Conservation (phyloP, 2,113 vertebrate genomes). For the Microtus pennsylvanicus region DNA sequence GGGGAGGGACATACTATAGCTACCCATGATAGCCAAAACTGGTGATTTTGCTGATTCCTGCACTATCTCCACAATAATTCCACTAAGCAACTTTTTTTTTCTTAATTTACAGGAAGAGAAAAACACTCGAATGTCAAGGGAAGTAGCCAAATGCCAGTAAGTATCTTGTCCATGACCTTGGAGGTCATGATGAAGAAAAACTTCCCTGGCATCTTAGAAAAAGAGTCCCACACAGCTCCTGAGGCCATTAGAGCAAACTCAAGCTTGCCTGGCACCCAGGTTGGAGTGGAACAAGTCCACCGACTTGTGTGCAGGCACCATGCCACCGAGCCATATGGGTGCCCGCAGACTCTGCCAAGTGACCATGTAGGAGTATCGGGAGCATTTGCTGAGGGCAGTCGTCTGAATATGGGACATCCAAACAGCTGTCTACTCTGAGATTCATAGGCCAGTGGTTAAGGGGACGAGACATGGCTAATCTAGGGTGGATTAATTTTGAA, state of each 20-base stretch:
- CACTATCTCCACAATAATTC: background rate
- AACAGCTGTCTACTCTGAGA: constrained; percentile 87
- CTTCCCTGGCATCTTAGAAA: constrained; percentile 50
- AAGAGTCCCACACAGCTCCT: constrained; percentile 17
- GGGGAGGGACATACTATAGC: too few relatives aligned
- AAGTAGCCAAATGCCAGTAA: constrained; percentile 56
- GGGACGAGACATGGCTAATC: constrained; percentile 84
- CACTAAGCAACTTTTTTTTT: background rate
- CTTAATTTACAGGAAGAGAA: background rate
- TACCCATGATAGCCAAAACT: background rate
- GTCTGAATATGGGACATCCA: constrained; percentile 85
- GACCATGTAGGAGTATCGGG: constrained; percentile 87
- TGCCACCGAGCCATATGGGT: constrained; percentile 88
- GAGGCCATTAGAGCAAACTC: constrained; percentile 58
- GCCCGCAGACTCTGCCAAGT: constrained; percentile 82
- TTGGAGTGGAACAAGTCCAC: constrained; percentile 72
- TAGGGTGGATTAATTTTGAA: constrained; percentile 81
- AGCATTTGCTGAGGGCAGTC: constrained; percentile 87
- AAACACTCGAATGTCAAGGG: constrained; percentile 1
- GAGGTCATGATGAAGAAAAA: constrained; percentile 20
- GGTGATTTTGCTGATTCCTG: background rate
- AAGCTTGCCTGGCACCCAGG: constrained; percentile 59
- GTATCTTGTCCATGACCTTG: background rate
- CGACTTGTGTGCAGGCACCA: constrained; percentile 79
- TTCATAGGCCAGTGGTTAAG: constrained; percentile 85